Evolutionary conservation across 2,888 invertebrate genomes (phyloP).

Genomic region (Polydesmus complanatus): DNA sequence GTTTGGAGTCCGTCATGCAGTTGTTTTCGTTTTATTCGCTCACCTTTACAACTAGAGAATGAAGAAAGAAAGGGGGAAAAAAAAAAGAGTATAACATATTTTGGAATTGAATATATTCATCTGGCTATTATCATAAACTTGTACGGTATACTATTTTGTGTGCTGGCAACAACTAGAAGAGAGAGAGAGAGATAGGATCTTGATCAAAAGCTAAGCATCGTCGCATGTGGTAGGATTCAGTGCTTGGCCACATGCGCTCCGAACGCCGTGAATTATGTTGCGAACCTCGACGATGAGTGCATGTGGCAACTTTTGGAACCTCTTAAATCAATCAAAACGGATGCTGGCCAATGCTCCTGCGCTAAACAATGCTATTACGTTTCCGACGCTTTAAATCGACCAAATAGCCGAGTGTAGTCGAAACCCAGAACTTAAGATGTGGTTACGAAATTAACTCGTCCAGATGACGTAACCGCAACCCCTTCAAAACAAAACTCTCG

Average conservation of each 20-base stretch:
- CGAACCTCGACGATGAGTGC: not conserved
- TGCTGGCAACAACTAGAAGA: no score
- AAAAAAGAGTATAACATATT: not conserved
- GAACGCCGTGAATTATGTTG: not conserved
- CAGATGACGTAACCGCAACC: no score
- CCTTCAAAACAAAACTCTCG: no score
- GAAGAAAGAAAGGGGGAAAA: not conserved
- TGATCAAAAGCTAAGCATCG: not conserved
- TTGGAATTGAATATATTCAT: not conserved
- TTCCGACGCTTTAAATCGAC: no score
- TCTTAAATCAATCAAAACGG: not conserved
- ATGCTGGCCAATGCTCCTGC: not conserved
- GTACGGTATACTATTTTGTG: not conserved
- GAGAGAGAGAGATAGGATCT: not conserved
- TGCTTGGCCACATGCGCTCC: not conserved
- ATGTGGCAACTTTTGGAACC: not conserved
- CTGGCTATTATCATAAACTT: not conserved
- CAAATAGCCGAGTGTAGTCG: no score
- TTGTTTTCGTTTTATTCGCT: not conserved
- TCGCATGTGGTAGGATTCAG: not conserved
- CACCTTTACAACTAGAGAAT: not conserved
- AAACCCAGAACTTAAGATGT: no score
- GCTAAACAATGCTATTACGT: not conserved
- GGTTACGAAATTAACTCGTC: no score
- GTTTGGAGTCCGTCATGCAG: not conserved